Evolutionary conservation across 2,113 vertebrate species (phyloP), one percentile per base, ranked within the genome.

Genomic region (Pagrus major): DNA sequence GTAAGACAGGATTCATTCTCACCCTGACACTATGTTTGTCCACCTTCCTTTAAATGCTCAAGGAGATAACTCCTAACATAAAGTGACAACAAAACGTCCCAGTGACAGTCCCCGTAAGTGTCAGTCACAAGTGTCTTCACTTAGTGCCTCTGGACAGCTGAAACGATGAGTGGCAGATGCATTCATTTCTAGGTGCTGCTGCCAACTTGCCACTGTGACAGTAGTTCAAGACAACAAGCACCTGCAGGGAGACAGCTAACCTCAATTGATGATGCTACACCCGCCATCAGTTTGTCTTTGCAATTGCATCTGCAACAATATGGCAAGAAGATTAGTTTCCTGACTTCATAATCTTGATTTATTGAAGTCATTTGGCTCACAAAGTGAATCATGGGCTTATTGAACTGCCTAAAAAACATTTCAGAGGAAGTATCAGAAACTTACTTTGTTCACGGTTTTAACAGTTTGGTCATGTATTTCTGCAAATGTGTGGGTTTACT

Each of bases 321-420:
- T 71, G 69, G 54, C 68, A 68, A 56, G 39, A 65, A 56, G 66
- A 78, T 71, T 21, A 66, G 70, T 52, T 60, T 65, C 63, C 18
- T 55, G 59, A 72, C 81, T 79, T 81, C 65, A 77, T 63, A 29
- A 66, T 56, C 31, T 27, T 70, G 78, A 84, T 79, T 81, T 46
- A 84, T 73, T 29, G 64, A 49, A 49, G 59, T 59, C 56, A 58
- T 71, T 81, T 76, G 31, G 60, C 66, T 65, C 44, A 55, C 46
- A 66, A 78, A 80, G 47, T 54, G 64, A 73, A 68, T 84, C 25
- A 21, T 31, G 10, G 25, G 8, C 31, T 55, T 49, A 63, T 47
- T 63, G 41, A 72, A 55, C 20, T 39, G 20, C 54, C 52, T 60
- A 18, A 59, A 58, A 74, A 42, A 20, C 35, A 51, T 4, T 69